These are phyloP conservation scores for Brachypalpus laphriformis DNA, from an alignment of 2,888 invertebrate genomes.

Conservation along the genomic window DNA sequence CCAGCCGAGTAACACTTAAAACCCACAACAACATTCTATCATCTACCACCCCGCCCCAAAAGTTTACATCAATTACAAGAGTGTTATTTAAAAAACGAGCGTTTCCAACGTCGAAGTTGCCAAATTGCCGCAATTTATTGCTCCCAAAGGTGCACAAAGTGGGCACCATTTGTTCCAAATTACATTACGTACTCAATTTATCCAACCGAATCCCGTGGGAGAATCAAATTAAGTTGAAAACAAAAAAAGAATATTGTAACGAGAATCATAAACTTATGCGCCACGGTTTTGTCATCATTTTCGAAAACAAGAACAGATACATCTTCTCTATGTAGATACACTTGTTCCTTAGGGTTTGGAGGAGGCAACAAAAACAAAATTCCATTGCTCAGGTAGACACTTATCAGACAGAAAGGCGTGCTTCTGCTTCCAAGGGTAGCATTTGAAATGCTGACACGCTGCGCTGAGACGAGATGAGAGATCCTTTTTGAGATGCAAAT, in stretches of 20 bases:
- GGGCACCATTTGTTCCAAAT: constrained; percentile 24
- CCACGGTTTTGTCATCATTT: not conserved
- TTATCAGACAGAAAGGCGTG: constrained; percentile 26
- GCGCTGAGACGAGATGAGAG: too few species aligned
- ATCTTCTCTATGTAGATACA: not conserved
- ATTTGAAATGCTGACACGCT: constrained; percentile 24
- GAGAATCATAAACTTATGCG: not conserved
- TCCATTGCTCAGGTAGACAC: constrained; percentile 33
- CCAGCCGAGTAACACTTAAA: not conserved
- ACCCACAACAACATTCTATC: constrained; percentile 7
- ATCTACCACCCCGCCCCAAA: not conserved
- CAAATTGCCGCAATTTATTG: constrained; percentile 39
- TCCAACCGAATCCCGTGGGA: constrained; percentile 14
- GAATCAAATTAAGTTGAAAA: constrained; percentile 11
- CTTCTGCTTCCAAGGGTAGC: constrained; percentile 6
- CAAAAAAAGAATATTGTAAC: not conserved
- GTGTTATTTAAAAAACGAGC: constrained; percentile 11
- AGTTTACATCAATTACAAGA: constrained; percentile 31
- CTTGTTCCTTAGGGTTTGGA: not conserved
- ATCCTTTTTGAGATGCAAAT: constrained; percentile 32
- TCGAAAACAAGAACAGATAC: not conserved
- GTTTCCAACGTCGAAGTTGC: not conserved
- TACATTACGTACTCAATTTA: constrained; percentile 18
- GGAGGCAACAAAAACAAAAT: not conserved
- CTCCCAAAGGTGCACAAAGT: constrained; percentile 47